Base-by-base conservation (phyloP, 2,797 vertebrate genomes). In the Myoxocephalus aenaeus region DNA sequence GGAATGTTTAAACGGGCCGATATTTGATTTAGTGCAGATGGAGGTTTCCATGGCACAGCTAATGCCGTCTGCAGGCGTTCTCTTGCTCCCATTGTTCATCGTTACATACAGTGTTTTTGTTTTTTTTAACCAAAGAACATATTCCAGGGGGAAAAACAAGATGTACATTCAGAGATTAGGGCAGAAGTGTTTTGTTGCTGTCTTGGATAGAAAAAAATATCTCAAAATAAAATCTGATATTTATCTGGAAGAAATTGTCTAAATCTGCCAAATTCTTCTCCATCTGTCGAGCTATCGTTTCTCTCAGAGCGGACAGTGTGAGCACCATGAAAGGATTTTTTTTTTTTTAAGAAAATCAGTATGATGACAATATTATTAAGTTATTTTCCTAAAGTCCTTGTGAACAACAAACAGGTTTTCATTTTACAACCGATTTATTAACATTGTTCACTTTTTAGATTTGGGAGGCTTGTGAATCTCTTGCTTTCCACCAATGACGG, bases 1-100 rank as follows among this genome's bases (percentile, higher is more conserved):
- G 86, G 79, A 74, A 86, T 79, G 84, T 83, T 89, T 88, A 90
- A 84, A 82, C 64, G 48, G 56, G 79, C 53, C 25, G 42, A 82
- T 91, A 79, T 89, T 86, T 86, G 86, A 92, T 92, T 92, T 90
- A 85, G 77, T 87, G 81, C 57, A 84, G 77, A 86, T 76, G 73
- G 79, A 85, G 77, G 72, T 80, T 89, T 85, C 83, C 71, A 72
- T 81, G 40, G 70, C 20, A 70, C 80, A 85, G 85, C 90, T 86
- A 90, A 87, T 48, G n/a, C 66, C 63, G 53, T 89, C 86, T 83
- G 59, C 75, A 77, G 86, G 76, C 83, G 11, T 77, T 82, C 36
- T 72, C 50, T 62, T 32, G 2, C 59, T 27, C 6, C 78, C 64
- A 83, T 85, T 78, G 74, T 89, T 92, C 68, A 89, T 88, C 83